Conservation (phyloP, 2,113 vertebrate species). For the Ceyx cyanopectus region DNA sequence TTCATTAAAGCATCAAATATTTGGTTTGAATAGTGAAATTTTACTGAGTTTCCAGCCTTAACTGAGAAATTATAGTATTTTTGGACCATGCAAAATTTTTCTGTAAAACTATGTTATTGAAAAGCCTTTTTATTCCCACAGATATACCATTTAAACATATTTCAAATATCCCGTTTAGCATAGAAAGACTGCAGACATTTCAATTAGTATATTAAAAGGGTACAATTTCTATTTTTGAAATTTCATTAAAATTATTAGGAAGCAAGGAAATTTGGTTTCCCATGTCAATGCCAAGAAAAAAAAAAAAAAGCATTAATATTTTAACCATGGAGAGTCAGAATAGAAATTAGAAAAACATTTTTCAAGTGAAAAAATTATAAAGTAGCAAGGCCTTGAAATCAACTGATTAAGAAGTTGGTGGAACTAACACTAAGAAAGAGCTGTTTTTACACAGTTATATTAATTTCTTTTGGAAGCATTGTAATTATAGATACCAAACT, state of each 20-base stretch:
- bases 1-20: neutral
- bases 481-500: neutral
- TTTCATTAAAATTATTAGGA: neutral
- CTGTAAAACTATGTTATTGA: neutral
- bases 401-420: neutral
- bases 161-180: neutral
- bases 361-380: neutral
- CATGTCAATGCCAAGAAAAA: neutral
- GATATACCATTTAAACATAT: neutral
- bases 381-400: neutral
- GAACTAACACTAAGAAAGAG: fast-evolving
- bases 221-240: neutral
- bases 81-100: fast-evolving
- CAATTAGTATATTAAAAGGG: neutral
- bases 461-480: neutral
- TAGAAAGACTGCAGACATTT: neutral
- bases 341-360: neutral
- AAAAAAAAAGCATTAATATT: neutral
- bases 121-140: fast-evolving
- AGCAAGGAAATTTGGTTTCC: neutral
- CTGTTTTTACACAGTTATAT: neutral
- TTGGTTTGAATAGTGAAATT: neutral
- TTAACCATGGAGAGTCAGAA: neutral
- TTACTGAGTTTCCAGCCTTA: neutral
- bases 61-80: no score